These are phyloP conservation scores for Drosophila ironensis DNA, from an alignment of 1,140 invertebrate species.

Conservation along the genomic window DNA sequence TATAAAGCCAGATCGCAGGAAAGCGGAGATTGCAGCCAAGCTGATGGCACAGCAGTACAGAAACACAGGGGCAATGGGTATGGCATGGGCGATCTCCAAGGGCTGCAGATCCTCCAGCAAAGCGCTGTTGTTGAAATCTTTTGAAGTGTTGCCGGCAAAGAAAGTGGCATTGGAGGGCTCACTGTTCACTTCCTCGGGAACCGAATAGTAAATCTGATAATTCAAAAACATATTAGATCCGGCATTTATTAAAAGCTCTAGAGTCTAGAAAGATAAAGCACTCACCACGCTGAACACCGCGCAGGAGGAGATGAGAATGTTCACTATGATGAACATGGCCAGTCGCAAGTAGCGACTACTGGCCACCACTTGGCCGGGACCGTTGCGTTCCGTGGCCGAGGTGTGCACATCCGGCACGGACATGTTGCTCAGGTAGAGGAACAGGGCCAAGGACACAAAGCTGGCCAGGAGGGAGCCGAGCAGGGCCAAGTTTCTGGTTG, in stretches of 20 bases:
- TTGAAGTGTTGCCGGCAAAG: constrained; percentile 12
- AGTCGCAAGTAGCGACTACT: constrained; percentile 86
- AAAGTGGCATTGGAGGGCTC: constrained; percentile 13
- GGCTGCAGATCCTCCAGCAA: constrained; percentile 17
- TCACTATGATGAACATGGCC: constrained; percentile 86
- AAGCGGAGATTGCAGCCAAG: constrained; percentile 90
- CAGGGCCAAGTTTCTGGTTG: constrained; percentile 86
- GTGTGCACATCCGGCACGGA: constrained; percentile 76
- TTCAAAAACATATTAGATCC: not conserved
- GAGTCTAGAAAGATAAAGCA: no score
- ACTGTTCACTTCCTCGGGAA: constrained; percentile 9
- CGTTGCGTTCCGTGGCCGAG: constrained; percentile 70
- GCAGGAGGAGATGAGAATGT: constrained; percentile 86
- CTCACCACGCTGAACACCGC: constrained; percentile 88
- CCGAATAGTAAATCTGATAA: constrained; percentile 51
- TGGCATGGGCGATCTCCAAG: constrained; percentile 30
- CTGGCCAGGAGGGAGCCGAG: constrained; percentile 86
- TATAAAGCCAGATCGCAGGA: constrained; percentile 91
- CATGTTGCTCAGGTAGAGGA: constrained; percentile 80
- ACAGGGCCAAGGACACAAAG: constrained; percentile 84
- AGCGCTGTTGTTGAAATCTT: constrained; percentile 20
- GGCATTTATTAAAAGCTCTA: not conserved
- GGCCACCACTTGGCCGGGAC: constrained; percentile 84
- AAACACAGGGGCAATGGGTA: constrained; percentile 84
- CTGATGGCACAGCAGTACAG: constrained; percentile 90